These are phyloP conservation scores for Acleris literana DNA, from an alignment of 2,888 invertebrate genomes.

Conservation along the genomic window DNA sequence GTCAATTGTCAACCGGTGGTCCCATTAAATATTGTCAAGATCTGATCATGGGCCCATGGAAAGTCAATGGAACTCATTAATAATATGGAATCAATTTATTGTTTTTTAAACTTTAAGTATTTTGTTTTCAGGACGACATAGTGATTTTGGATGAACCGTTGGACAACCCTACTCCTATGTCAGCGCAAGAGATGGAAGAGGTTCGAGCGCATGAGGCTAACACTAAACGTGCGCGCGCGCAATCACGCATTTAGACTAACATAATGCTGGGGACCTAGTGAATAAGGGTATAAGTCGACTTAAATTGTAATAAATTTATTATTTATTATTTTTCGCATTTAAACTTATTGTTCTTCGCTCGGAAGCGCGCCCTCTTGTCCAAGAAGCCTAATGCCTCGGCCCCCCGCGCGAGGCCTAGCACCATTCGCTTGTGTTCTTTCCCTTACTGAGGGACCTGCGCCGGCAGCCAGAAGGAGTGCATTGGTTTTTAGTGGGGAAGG, in stretches of 20 bases:
- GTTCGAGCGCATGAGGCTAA: too few relatives aligned
- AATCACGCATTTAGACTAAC: too few relatives aligned
- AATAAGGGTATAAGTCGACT: too few relatives aligned
- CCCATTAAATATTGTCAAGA: too few relatives aligned
- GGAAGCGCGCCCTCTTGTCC: background rate
- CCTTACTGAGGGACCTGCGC: constrained; percentile 86
- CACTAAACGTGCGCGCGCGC: too few relatives aligned
- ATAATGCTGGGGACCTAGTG: too few relatives aligned
- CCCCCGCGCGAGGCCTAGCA: constrained; percentile 78
- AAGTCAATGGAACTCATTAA: background rate
- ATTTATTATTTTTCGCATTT: too few relatives aligned
- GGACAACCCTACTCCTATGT: background rate
- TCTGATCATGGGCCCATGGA: background rate
- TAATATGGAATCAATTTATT: background rate
- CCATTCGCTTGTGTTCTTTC: constrained; percentile 85
- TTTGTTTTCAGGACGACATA: constrained; percentile 1
- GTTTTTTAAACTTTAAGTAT: background rate
- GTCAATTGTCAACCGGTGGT: too few relatives aligned
- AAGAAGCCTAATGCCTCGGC: constrained; percentile 75
- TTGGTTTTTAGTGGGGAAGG: too few relatives aligned
- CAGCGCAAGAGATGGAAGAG: background rate
- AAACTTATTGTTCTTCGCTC: too few relatives aligned
- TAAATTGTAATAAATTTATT: too few relatives aligned
- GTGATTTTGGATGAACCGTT: background rate
- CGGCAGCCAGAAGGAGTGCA: constrained; percentile 86